phyloP scores from a whole-genome alignment of 1,140 invertebrate genomes.

The Drosophila mayri region DNA sequence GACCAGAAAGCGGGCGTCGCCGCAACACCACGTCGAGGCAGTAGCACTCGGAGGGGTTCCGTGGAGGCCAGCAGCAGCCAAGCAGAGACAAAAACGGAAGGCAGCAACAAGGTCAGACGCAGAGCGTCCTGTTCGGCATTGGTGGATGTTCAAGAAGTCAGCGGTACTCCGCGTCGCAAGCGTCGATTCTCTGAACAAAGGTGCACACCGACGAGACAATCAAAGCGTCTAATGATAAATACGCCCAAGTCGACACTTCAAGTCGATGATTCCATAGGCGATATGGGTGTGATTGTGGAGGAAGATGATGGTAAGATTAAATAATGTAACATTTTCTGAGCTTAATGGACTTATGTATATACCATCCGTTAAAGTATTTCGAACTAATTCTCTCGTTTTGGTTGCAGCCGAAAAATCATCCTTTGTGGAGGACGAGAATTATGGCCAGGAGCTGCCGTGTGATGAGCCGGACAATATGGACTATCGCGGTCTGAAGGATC shows the following conservation, averaged over 20 bases:
- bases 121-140: constrained; percentile 53
- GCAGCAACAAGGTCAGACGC: constrained; percentile 18
- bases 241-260: constrained; percentile 33
- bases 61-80: constrained; percentile 33
- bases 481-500: constrained; percentile 60
- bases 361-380: not conserved
- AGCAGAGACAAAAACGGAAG: not conserved
- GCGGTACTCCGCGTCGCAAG: constrained; percentile 49
- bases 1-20: constrained; percentile 17
- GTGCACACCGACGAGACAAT: constrained; percentile 52
- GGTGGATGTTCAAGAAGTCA: not conserved
- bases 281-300: constrained; percentile 70
- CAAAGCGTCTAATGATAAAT: constrained; percentile 30
- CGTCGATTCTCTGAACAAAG: constrained; percentile 54
- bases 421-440: constrained; percentile 53
- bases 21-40: constrained; percentile 43
- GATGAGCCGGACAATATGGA: constrained; percentile 58
- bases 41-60: constrained; percentile 54
- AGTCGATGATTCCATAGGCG: constrained; percentile 64
- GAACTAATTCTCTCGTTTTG: not conserved
- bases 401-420: constrained; percentile 15
- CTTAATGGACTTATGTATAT: not conserved
- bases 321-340: not conserved
- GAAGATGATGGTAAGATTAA: constrained; percentile 48
- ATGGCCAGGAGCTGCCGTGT: constrained; percentile 53